Percentiles rank a stretch among this genome's conserved stretches.
Evolutionary conservation across 2,113 vertebrate genomes (phyloP).

Genomic region (Scytalopus superciliaris): DNA sequence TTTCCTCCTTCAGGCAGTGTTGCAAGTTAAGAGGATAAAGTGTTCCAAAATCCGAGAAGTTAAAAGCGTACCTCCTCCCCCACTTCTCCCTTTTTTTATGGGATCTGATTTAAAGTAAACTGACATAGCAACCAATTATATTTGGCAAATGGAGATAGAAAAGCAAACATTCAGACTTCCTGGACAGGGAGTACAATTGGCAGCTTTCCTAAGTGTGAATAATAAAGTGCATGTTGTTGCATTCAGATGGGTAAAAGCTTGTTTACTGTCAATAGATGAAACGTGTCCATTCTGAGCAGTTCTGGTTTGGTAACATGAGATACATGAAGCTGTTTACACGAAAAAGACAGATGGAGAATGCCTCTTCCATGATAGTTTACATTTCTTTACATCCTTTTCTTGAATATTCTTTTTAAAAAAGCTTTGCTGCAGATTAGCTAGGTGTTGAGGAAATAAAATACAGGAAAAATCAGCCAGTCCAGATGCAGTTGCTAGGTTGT

Average conservation of each 20-base stretch:
- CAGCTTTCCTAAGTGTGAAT: slow-evolving; percentile 71
- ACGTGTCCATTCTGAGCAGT: slow-evolving; percentile 29
- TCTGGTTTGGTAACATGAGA: not conserved
- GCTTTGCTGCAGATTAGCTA: not conserved
- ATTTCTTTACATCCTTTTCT: not conserved
- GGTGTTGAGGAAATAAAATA: not conserved
- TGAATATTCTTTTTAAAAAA: not conserved
- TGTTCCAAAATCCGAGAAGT: slow-evolving; percentile 66
- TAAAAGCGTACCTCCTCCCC: slow-evolving; percentile 40
- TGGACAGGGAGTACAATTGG: slow-evolving; percentile 74
- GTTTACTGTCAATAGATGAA: slow-evolving; percentile 42
- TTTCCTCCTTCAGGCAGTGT: not conserved
- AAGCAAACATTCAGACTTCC: slow-evolving; percentile 79
- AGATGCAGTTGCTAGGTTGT: not conserved
- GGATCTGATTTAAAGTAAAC: slow-evolving; percentile 75
- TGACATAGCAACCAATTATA: slow-evolving; percentile 76
- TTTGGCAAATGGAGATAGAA: slow-evolving; percentile 75
- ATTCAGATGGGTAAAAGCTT: slow-evolving; percentile 53
- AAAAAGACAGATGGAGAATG: not conserved
- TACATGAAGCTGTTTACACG: not conserved
- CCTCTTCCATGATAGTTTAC: not conserved
- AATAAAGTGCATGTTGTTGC: slow-evolving; percentile 62
- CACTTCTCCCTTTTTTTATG: slow-evolving; percentile 56
- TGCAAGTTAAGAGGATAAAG: slow-evolving; percentile 37
- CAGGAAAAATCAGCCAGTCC: not conserved